Percentiles rank a stretch among this genome's conserved stretches.
phyloP scores from a whole-genome alignment of 2,797 vertebrate species.

The Pseudochaenichthys georgianus region DNA sequence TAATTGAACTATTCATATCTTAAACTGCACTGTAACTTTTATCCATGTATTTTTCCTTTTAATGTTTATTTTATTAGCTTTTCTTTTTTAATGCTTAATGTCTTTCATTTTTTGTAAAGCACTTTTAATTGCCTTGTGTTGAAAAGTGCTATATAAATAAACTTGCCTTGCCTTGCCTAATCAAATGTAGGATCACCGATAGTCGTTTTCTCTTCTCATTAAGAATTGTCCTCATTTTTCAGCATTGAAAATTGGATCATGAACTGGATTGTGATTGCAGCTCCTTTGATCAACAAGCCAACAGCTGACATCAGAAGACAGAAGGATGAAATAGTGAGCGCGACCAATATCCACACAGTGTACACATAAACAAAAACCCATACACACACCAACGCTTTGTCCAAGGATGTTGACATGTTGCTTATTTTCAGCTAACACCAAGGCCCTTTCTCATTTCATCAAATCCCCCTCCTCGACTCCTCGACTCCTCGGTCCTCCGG shows the following conservation, averaged over 20 bases:
- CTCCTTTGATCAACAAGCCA: slow-evolving; percentile 42
- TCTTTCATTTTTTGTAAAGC: no score
- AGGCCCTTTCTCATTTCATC: no score
- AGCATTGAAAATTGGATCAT: slow-evolving; percentile 21
- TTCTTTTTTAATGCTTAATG: no score
- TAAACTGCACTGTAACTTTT: no score
- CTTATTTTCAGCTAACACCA: slow-evolving; percentile 14
- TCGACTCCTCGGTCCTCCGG: no score
- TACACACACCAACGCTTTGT: neutral
- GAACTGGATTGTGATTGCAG: slow-evolving; percentile 20
- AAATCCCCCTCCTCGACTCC: no score
- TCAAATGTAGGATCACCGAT: slow-evolving; percentile 15
- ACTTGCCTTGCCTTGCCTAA: neutral
- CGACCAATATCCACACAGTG: neutral
- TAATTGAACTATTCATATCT: no score
- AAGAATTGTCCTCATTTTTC: slow-evolving; percentile 23
- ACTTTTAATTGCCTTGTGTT: no score
- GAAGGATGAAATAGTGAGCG: slow-evolving; percentile 15
- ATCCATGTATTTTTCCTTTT: no score
- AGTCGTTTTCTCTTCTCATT: slow-evolving; percentile 33
- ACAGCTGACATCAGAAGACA: slow-evolving; percentile 41
- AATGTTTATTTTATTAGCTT: no score
- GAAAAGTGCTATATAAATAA: no score
- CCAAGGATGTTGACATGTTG: slow-evolving; percentile 26
- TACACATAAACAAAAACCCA: neutral